A percentile compares a stretch with the other conserved stretches of the same genome.
Conservation (phyloP, 1,140 invertebrate genomes). For the Sipha flava region DNA sequence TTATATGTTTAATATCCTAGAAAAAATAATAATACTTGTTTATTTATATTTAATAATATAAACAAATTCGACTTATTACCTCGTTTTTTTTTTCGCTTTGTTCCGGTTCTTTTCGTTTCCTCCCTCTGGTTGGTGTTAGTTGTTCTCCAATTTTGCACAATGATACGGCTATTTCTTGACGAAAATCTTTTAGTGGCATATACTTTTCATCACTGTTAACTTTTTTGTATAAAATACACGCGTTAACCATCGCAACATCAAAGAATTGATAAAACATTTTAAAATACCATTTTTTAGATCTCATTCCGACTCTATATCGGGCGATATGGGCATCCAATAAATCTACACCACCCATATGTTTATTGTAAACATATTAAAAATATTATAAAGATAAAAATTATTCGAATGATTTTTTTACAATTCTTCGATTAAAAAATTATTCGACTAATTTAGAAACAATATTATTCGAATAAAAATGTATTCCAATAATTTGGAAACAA, state of each 20-base stretch:
- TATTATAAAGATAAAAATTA: too few species aligned
- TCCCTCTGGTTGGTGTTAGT: background rate
- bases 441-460: too few species aligned
- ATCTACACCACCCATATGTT: too few species aligned
- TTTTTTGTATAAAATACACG: background rate
- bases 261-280: background rate
- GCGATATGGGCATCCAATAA: background rate
- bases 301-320: background rate
- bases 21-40: background rate
- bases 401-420: too few species aligned
- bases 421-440: too few species aligned
- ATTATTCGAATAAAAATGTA: too few species aligned
- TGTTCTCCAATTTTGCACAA: background rate
- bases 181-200: background rate
- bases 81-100: background rate
- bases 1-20: background rate
- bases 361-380: too few species aligned
- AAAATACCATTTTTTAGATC: background rate
- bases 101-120: background rate
- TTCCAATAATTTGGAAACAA: too few species aligned
- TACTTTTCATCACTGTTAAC: background rate
- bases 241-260: background rate
- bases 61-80: background rate
- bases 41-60: background rate
- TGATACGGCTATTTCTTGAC: background rate